Evolutionary conservation across 2,888 invertebrate genomes (phyloP).

Genomic region (Oxycera nigricornis): DNA sequence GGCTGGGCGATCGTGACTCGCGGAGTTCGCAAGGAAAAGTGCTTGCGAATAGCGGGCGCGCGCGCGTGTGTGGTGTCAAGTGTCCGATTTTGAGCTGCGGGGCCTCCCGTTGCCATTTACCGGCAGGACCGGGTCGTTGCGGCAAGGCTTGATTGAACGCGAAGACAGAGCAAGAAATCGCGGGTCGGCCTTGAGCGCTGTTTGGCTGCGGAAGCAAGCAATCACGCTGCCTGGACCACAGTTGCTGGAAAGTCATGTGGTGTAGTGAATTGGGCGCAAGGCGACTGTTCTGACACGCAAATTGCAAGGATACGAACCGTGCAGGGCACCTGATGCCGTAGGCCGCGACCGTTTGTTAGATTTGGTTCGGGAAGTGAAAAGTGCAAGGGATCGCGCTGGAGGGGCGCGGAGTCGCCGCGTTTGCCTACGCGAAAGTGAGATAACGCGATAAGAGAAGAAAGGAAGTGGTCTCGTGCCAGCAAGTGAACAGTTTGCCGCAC

Average conservation of each 20-base stretch:
- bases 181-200: no score
- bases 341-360: neutral
- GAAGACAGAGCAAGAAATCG: no score
- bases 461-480: conserved; percentile 16
- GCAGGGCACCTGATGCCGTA: no score
- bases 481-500: conserved; percentile 18
- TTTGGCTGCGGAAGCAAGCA: no score
- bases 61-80: neutral
- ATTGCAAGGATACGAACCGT: no score
- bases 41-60: neutral
- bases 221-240: no score
- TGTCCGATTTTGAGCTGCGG: no score
- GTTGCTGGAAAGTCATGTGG: no score
- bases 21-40: neutral
- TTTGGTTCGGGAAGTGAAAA: neutral
- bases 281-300: no score
- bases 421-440: conserved; percentile 34
- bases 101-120: neutral
- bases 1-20: neutral
- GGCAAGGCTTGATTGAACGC: no score
- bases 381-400: no score
- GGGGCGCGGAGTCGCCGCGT: neutral
- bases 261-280: no score
- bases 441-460: conserved; percentile 10
- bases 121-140: neutral